Evolutionary conservation across 2,113 vertebrate genomes (phyloP).

Genomic region (Bettongia penicillata): DNA sequence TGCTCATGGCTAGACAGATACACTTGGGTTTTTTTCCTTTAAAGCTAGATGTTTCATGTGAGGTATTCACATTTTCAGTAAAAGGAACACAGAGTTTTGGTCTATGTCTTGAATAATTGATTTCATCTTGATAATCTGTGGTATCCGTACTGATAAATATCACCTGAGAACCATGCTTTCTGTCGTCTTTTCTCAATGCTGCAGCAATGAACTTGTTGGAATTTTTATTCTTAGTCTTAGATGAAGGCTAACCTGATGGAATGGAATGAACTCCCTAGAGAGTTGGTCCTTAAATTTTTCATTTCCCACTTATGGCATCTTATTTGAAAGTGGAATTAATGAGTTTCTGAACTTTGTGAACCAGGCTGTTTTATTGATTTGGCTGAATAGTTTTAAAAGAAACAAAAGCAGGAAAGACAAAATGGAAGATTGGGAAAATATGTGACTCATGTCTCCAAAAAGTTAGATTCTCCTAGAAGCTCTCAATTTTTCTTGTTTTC

Average conservation of each 20-base stretch:
- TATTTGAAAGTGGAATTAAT: neutral
- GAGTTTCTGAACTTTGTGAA: neutral
- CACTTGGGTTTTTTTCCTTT: neutral
- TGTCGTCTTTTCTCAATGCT: neutral
- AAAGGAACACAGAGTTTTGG: neutral
- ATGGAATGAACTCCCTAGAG: constrained; percentile 5
- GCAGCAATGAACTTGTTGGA: neutral
- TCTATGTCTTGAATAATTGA: constrained; percentile 30
- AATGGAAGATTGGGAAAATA: neutral
- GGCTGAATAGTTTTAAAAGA: constrained; percentile 25
- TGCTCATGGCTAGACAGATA: constrained; percentile 9
- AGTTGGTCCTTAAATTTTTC: constrained; percentile 16
- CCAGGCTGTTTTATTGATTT: constrained; percentile 3
- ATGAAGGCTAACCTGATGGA: neutral
- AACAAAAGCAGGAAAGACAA: neutral
- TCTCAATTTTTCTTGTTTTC: neutral
- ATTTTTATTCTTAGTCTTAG: neutral
- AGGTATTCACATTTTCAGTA: neutral
- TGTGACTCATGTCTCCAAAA: neutral
- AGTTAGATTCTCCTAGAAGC: neutral
- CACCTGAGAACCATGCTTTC: neutral
- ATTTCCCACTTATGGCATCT: neutral
- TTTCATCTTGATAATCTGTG: constrained; percentile 1
- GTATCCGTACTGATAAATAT: neutral
- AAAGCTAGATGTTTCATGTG: neutral